These are phyloP conservation scores for Drosophila yooni DNA, from an alignment of 2,888 invertebrate genomes.

Conservation along the genomic window DNA sequence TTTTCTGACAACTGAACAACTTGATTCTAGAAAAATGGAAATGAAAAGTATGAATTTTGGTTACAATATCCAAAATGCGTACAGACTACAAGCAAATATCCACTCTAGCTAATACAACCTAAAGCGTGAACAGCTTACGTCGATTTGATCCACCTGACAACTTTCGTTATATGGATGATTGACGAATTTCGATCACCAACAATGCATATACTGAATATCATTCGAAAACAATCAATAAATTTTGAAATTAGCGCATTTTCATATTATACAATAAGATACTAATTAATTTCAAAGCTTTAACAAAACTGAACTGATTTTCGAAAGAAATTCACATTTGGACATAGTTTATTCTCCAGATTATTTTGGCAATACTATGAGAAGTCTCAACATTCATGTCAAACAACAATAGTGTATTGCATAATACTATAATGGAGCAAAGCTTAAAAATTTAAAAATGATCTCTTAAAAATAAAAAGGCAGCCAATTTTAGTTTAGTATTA, in stretches of 20 bases:
- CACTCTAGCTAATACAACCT: neutral
- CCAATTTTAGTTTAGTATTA: slow-evolving; percentile 12
- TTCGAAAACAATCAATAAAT: neutral
- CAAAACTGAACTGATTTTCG: neutral
- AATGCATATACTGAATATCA: neutral
- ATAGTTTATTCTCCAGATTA: neutral
- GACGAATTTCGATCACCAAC: neutral
- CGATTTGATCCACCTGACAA: neutral
- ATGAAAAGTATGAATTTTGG: neutral
- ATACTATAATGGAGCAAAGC: neutral
- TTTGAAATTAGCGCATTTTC: neutral
- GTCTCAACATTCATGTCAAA: neutral
- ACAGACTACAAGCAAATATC: neutral
- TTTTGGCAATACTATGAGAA: neutral
- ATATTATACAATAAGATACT: neutral
- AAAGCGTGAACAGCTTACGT: neutral
- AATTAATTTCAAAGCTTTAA: neutral
- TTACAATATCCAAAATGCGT: neutral
- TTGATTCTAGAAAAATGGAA: neutral
- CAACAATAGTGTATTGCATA: neutral
- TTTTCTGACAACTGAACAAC: neutral
- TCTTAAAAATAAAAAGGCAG: slow-evolving; percentile 11
- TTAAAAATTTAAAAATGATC: neutral
- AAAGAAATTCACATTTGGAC: neutral
- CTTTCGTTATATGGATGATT: neutral